These are phyloP conservation scores for Rhincodon typus DNA, from an alignment of 2,797 vertebrate genomes.

Conservation along the genomic window DNA sequence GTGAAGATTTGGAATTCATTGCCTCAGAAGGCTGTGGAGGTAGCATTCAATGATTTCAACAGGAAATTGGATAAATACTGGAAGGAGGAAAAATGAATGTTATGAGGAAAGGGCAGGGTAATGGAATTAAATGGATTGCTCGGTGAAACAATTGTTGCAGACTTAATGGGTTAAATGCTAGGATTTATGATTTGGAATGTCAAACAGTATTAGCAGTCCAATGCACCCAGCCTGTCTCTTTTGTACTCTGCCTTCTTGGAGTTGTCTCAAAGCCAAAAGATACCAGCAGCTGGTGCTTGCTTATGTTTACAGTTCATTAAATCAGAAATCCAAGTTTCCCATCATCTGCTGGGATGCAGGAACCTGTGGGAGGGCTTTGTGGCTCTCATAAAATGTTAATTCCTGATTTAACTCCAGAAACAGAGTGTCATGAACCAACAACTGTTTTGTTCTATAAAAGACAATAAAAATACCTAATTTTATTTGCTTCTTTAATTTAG, in stretches of 20 bases:
- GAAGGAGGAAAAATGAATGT: too few species aligned
- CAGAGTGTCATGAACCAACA: not conserved
- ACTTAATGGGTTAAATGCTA: not conserved
- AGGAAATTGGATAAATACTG: not conserved
- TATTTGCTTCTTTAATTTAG: conserved; percentile 16
- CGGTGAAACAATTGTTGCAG: not conserved
- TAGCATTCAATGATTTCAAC: too few species aligned
- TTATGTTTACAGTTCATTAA: not conserved
- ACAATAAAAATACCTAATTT: not conserved
- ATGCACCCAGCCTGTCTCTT: not conserved
- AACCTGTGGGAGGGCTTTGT: not conserved
- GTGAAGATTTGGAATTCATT: not conserved
- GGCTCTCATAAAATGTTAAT: not conserved
- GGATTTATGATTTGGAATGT: not conserved
- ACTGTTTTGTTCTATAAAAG: conserved; percentile 12
- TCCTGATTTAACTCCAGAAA: not conserved
- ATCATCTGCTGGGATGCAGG: not conserved
- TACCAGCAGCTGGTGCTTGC: conserved; percentile 20
- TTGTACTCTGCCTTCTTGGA: not conserved
- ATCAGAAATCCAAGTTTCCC: conserved; percentile 11
- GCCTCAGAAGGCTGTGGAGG: too few species aligned
- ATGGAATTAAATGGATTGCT: not conserved
- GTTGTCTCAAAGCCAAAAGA: not conserved
- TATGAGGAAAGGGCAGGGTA: not conserved
- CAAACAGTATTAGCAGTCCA: not conserved